Base-by-base conservation (phyloP, 2,888 invertebrate genomes). In the Lycocerus yunnanus region DNA sequence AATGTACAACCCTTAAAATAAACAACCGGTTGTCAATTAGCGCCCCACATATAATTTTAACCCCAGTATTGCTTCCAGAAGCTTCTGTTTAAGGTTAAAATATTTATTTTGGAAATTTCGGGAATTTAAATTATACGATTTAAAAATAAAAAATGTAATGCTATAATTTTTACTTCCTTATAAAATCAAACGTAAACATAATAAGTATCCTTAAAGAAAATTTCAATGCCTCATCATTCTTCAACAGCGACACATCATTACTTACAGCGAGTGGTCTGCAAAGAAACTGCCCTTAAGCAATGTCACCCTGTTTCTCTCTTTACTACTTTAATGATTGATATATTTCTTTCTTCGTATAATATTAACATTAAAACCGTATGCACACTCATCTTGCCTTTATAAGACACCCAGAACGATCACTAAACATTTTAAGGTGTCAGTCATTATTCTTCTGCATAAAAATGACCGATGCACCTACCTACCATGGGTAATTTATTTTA, bases 1-100 rank as follows among this genome's bases (percentile, higher is more conserved):
- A 84, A 84, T 83, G 84, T 83, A 80, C 84, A 82, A 84, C 85
- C 86, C 86, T 85, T 85, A 85, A 83, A 85, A 85, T 84, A 85
- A 86, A 85, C 85, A 85, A 77, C 82, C 82, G 84, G 84, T 84
- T 85, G 85, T 85, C 85, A 86, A 85, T 85, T 85, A 85, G 84
- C 82, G 75, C 21, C 66, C 21, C 24, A 66, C 66, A 75, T 66
- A 75, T 67, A 75, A 75, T 72, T 24, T 75, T 72, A 68, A 69
- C 21, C 71, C 68, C 27, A 63, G 71, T 67, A 70, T 67, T 58
- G 66, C 75, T 75, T 75, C n/a, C n/a, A 66, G 16, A 60, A 58
- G 69, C 72, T 72, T 63, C 66, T 24, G 68, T 72, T 63, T 66
- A 21, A 43, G n/a, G 43, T 43, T 43, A 43, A 43, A 43, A 43